Base-by-base conservation (phyloP, 2,113 vertebrate genomes). In the Phalacrocorax aristotelis region DNA sequence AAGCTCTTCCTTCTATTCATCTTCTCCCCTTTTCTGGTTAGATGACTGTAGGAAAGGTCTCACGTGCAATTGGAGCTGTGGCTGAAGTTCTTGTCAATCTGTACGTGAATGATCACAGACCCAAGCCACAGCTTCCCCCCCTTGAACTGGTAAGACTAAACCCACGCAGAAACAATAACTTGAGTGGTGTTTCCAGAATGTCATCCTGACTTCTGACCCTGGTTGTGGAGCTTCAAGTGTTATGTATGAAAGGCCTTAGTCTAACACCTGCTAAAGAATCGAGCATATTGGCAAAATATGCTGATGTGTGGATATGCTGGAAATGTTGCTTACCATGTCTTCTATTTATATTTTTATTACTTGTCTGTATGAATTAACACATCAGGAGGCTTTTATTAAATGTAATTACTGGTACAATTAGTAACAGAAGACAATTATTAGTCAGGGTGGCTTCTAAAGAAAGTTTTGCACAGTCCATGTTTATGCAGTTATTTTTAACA, bases 81-180 rank as follows among this genome's bases (percentile, higher is more conserved):
- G 99, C 99, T 85, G 99, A 99, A 98, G 98, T 98, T 58, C 98
- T 99, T 98, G 99, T 99, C 97, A 98, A 99, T 98, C 98, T 99
- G 13, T 99, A 99, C 95, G 98, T 99, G 98, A 99, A 99, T 46
- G 99, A 99, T 98, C 99, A 99, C 98, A 99, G 98, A 95, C 99
- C 99, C 96, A 99, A 98, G 97, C 95, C 98, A 89, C 96, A 97
- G 95, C 93, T 97, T 87, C 66, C 89, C 60, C 91, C 97, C 75
- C 88, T 97, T 91, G 96, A 98, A 44, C 97, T 97, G 99, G 99
- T 99, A 99, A 99, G 99, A 95, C 57, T 22, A 11, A 27, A n/a
- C 26, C 13, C 34, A 57, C 34, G 68, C 48, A 83, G 32, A 90
- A 94, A 7, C 32, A 76, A 6, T 78, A 69, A 69, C 38, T 69